phyloP scores from a whole-genome alignment of 2,888 invertebrate species.

The Crioceris asparagi region DNA sequence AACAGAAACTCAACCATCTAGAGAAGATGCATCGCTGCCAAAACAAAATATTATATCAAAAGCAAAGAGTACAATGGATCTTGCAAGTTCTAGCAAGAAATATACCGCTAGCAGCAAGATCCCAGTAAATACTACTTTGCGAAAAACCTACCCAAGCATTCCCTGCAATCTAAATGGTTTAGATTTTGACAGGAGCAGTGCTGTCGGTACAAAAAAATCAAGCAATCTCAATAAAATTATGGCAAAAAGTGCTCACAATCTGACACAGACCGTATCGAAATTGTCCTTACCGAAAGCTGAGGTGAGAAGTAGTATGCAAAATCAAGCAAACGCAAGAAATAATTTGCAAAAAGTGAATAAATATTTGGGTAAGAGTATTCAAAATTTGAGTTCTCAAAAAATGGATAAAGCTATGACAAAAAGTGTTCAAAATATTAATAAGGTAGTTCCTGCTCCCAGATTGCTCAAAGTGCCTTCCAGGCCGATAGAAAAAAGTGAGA shows the following conservation, averaged over 20 bases:
- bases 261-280: conserved; percentile 11
- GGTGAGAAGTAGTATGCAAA: conserved; percentile 4
- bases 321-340: conserved; percentile 12
- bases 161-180: conserved; percentile 35
- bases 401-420: conserved; percentile 11
- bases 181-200: conserved; percentile 26
- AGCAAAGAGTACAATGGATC: conserved; percentile 29
- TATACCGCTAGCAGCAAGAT: conserved; percentile 28
- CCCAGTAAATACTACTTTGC: conserved; percentile 31
- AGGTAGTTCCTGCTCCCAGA: not conserved
- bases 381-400: conserved; percentile 6
- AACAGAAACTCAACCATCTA: conserved; percentile 11
- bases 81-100: conserved; percentile 21
- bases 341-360: conserved; percentile 12
- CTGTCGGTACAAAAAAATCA: conserved; percentile 8
- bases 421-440: conserved; percentile 12
- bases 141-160: conserved; percentile 35
- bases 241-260: conserved; percentile 8
- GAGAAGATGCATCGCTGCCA: conserved; percentile 3
- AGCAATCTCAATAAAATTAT: conserved; percentile 10
- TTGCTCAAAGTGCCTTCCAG: no score
- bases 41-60: conserved; percentile 22
- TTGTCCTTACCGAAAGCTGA: conserved; percentile 11
- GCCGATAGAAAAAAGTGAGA: no score
- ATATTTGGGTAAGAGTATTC: conserved; percentile 10